Conservation (phyloP, 2,113 vertebrate species). For the Scolopax mira region DNA sequence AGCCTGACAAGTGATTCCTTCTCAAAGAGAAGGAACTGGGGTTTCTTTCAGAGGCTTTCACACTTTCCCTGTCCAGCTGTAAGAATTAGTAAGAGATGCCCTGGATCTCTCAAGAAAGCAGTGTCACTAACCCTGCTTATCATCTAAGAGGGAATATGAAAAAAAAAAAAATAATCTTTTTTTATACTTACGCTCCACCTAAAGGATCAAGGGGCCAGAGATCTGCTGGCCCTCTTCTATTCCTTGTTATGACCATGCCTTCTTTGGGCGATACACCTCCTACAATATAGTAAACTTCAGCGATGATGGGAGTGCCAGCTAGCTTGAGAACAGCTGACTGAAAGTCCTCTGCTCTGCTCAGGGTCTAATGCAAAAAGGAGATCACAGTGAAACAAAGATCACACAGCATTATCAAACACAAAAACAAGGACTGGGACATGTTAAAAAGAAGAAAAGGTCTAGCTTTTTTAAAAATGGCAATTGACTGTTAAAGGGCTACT, state of each 20-base stretch:
- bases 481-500: neutral
- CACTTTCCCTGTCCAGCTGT: neutral
- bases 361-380: slow-evolving; percentile 59
- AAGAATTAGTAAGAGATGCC: neutral
- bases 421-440: neutral
- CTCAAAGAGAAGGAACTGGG: neutral
- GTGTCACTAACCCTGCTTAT: neutral
- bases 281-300: slow-evolving; percentile 91
- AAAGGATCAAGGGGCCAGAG: slow-evolving; percentile 89
- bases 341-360: slow-evolving; percentile 80
- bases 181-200: slow-evolving; percentile 78
- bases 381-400: neutral
- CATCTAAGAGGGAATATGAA: neutral
- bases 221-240: slow-evolving; percentile 81
- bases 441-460: neutral
- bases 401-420: neutral
- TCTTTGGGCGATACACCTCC: slow-evolving; percentile 79
- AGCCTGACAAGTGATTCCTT: neutral
- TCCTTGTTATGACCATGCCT: slow-evolving; percentile 89
- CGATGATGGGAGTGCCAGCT: slow-evolving; percentile 85
- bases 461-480: neutral
- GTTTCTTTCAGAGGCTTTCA: neutral
- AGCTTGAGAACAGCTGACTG: slow-evolving; percentile 81
- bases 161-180: rapidly evolving
- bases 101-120: neutral